Evolutionary conservation across 2,797 vertebrate species (phyloP), one percentile per base, ranked within the genome.

Genomic region (Lindbergichthys nudifrons): DNA sequence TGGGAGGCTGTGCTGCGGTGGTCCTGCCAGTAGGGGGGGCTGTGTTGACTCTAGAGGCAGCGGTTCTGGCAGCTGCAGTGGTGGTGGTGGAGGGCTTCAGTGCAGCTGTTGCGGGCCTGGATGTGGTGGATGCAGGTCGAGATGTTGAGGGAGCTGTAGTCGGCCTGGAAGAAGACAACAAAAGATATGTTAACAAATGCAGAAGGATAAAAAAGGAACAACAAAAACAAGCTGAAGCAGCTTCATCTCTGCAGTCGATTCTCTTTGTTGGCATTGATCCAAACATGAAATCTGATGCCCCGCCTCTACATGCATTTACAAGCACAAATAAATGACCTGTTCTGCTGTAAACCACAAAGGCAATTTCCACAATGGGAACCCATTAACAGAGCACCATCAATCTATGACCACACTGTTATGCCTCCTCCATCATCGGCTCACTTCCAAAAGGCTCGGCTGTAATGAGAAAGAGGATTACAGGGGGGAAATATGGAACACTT

Each of bases 11-110:
- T 73, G 80, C 63, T 65, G 81, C 57, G 52, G 83, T 64, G 30
- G 61, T 80, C 70, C 87, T 92, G 73, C 89, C 91, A 88, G 83
- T 70, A 89, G 93, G 72, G 48, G 89, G 80, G 0, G 87, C 77
- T 73, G 87, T 73, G 48, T 84, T 56, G 2, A 69, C 80, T 90
- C 87, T 92, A 13, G 86, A 78, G 10, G 87, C 60, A 32, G 86
- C 8, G 0, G 80, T 66, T 85, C 81, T 92, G 53, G 79, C 15
- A 51, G 82, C 16, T 19, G 68, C 43, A 51, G 77, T 18, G 15
- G n/a, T n/a, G n/a, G n/a, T n/a, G n/a, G n/a, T n/a, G n/a, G n/a
- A n/a, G 42, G 78, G 52, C 85, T 83, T 93, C 41, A 77, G 19
- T 62, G 80, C 19, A 23, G 81, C 36, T 70, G 77, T 48, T 5